Conservation (phyloP, 2,797 vertebrate genomes). For the Alcedo quadribrachys region DNA sequence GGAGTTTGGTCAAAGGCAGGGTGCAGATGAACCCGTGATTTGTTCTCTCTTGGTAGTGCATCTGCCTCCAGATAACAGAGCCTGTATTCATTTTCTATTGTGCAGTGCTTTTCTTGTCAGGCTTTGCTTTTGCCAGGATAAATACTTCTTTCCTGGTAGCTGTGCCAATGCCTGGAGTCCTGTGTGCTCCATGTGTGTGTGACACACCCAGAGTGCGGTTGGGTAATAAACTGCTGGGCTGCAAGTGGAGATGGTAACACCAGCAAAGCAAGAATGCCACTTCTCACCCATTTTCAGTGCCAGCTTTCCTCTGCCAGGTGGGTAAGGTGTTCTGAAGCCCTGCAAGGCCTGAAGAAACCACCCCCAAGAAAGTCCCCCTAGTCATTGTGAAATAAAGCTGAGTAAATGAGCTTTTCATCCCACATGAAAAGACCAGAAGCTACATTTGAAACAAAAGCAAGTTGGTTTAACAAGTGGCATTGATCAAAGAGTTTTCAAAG, state of each 20-base stretch:
- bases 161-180: conserved; percentile 16
- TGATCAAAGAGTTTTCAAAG: conserved; percentile 49
- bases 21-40: rapidly evolving
- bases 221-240: neutral
- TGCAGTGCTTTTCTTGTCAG: conserved; percentile 19
- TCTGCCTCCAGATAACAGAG: conserved; percentile 14
- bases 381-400: neutral
- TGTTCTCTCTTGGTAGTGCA: neutral
- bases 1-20: neutral
- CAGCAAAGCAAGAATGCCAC: neutral
- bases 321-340: neutral
- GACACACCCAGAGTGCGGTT: neutral
- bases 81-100: neutral
- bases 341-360: neutral
- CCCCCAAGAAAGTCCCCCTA: neutral
- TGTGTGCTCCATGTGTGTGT: neutral
- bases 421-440: conserved; percentile 32
- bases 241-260: neutral
- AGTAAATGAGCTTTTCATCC: neutral
- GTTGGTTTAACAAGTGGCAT: conserved; percentile 52
- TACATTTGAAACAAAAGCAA: conserved; percentile 56
- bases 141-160: conserved; percentile 25
- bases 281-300: neutral
- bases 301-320: neutral
- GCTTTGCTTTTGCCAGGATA: conserved; percentile 30